These are phyloP conservation scores for Rhabdornis inornatus DNA, from an alignment of 2,113 vertebrate genomes.

Conservation along the genomic window DNA sequence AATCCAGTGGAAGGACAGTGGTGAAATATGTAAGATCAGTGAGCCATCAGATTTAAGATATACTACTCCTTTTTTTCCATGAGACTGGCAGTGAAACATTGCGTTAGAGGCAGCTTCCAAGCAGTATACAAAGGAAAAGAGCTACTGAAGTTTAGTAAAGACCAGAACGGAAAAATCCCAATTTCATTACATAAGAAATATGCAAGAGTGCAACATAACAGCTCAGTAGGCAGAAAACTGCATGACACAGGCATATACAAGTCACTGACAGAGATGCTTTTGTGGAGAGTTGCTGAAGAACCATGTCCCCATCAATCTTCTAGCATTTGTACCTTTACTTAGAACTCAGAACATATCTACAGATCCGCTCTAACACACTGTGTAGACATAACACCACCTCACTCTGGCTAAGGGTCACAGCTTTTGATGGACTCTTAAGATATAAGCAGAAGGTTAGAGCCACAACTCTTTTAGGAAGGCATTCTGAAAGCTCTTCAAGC, in stretches of 20 bases:
- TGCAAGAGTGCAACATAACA: background rate
- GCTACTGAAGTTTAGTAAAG: background rate
- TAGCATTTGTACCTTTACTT: background rate
- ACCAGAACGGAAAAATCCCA: background rate
- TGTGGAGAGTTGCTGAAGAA: background rate
- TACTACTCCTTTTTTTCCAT: background rate
- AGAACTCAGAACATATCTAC: background rate
- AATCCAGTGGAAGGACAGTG: background rate
- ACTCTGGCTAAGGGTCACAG: background rate
- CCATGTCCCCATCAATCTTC: background rate
- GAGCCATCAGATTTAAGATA: background rate
- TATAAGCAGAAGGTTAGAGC: background rate
- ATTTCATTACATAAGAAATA: background rate
- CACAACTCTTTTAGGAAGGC: background rate
- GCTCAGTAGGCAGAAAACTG: background rate
- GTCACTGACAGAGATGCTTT: background rate
- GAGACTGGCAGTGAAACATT: background rate
- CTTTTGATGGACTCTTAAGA: background rate
- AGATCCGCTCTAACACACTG: background rate
- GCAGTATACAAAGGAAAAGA: background rate
- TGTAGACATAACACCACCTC: background rate
- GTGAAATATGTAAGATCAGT: background rate
- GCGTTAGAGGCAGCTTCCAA: background rate
- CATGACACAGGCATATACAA: rapidly evolving
- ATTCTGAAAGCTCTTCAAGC: background rate